Percentiles rank a stretch among this genome's conserved stretches.
phyloP scores from a whole-genome alignment of 1,140 invertebrate genomes.

The Potamilus streckersoni region DNA sequence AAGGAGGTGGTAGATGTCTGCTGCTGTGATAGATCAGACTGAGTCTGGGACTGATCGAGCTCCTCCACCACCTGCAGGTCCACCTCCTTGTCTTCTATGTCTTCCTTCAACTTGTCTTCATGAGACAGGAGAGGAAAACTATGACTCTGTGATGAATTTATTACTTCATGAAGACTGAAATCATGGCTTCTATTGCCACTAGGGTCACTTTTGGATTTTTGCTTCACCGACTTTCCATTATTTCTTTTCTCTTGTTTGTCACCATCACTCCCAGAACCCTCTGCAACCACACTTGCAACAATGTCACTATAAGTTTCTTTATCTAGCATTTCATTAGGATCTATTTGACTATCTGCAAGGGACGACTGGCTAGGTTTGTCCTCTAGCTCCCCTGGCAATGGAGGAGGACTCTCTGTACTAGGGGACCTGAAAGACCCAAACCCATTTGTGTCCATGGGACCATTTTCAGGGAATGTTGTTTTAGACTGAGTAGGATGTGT shows the following conservation, averaged over 20 bases:
- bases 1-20: not conserved
- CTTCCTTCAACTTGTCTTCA: conserved; percentile 28
- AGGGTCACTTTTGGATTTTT: conserved; percentile 65
- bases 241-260: conserved; percentile 41
- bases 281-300: conserved; percentile 40
- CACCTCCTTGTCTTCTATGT: too few species aligned
- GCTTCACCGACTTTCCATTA: conserved; percentile 56
- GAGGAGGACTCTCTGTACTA: conserved; percentile 31
- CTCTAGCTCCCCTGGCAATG: conserved; percentile 4
- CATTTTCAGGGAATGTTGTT: conserved; percentile 45
- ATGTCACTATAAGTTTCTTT: conserved; percentile 40
- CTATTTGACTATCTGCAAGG: conserved; percentile 53
- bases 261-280: conserved; percentile 20
- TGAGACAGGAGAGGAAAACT: conserved; percentile 50
- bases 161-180: conserved; percentile 38
- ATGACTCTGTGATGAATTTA: conserved; percentile 36
- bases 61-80: not conserved
- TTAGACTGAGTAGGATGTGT: conserved; percentile 57
- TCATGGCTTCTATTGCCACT: conserved; percentile 55
- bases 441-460: conserved; percentile 58
- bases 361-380: conserved; percentile 47
- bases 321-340: conserved; percentile 41
- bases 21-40: conserved; percentile 10
- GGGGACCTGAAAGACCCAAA: conserved; percentile 47
- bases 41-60: conserved; percentile 10